Evolutionary conservation across 2,888 invertebrate species (phyloP), one percentile per base, ranked within the genome.

Genomic region (Eupithecia subfuscata): DNA sequence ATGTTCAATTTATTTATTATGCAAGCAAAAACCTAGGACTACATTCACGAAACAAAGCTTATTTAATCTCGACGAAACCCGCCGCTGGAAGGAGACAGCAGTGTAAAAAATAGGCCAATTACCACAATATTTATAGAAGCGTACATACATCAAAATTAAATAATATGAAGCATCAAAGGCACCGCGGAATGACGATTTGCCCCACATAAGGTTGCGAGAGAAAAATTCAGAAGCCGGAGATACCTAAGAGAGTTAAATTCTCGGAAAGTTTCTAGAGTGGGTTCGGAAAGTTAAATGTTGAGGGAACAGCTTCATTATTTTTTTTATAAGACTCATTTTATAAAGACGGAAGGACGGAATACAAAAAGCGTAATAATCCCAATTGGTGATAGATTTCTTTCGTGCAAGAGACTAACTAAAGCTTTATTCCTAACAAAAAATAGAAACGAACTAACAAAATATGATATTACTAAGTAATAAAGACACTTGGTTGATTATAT

Each of bases 121-220:
- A 82, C 75, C 71, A 70, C 75, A 78, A 77, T 79, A 80, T 85
- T 86, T 86, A 86, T 84, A 84, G 82, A 82, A 87, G 85, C 86
- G 86, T 81, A 84, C 85, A 85, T 88, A 86, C 87, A 88, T 91
- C 89, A 92, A 94, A 93, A 91, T 89, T 89, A 91, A 91, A 90
- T 89, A 90, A 91, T 90, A 89, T 87, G 84, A 87, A 87, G 81
- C 87, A 85, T 94, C 91, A 94, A 94, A 94, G 90, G 83, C 78
- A 84, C 94, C 94, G 94, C 94, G 92, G 94, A 88, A 92, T 91
- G 94, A 93, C 89, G 92, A 91, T 93, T 94, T 93, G 92, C 93
- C 87, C 91, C 76, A 76, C 74, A 76, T 76, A 74, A 71, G 74
- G 76, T 34, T 69, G 76, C 48, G 22, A 34, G 18, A 67, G 64